These are phyloP conservation scores for Neogale vison DNA, from an alignment of 2,113 vertebrate genomes.

Conservation along the genomic window DNA sequence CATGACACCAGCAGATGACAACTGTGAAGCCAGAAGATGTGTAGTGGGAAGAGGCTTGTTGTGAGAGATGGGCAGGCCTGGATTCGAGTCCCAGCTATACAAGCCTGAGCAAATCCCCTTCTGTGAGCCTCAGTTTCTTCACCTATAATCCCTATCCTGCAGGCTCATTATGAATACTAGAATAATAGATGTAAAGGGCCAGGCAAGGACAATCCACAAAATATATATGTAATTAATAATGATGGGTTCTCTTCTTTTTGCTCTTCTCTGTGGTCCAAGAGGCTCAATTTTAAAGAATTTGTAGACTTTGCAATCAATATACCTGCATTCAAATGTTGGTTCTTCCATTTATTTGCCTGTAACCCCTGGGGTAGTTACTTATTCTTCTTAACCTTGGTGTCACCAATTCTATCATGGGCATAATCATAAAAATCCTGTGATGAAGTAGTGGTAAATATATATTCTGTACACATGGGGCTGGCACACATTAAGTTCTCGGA, in stretches of 20 bases:
- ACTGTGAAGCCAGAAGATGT: not conserved
- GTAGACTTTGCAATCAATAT: not conserved
- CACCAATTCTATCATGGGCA: not conserved
- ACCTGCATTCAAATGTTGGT: not conserved
- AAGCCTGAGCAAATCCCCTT: not conserved
- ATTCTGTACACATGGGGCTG: not conserved
- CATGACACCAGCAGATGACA: not conserved
- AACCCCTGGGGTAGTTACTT: not conserved
- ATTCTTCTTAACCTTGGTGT: not conserved
- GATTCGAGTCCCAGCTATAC: not conserved
- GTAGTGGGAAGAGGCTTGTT: not conserved
- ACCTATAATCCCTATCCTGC: not conserved
- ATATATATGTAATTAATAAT: not conserved
- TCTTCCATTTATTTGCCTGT: not conserved
- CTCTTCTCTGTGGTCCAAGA: not conserved
- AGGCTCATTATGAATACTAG: not conserved
- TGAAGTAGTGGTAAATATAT: not conserved
- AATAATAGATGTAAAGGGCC: not conserved
- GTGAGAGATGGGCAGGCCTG: not conserved
- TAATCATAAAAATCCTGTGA: conserved; percentile 8
- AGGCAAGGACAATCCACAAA: not conserved
- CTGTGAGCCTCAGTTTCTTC: not conserved
- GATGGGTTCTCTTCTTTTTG: not conserved
- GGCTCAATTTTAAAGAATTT: not conserved
- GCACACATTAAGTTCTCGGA: not conserved